Evolutionary conservation across 2,888 invertebrate genomes (phyloP), one percentile per base, ranked within the genome.

Genomic region (Caenorhabditis imperialis): DNA sequence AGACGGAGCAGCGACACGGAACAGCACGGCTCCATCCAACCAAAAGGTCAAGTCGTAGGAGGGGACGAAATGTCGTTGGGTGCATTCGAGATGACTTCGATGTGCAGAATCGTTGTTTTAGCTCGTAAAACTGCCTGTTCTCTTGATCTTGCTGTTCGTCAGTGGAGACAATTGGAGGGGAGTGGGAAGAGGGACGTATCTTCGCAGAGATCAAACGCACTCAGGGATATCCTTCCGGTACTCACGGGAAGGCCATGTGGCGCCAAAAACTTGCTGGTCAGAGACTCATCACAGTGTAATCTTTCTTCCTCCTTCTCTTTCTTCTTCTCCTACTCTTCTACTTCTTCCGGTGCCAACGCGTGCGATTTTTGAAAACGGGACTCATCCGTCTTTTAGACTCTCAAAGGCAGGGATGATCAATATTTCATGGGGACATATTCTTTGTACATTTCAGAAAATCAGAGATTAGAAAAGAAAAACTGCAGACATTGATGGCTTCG

Each of bases 81-180:
- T 65, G 65, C 65, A 65, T 65, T 65, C 25, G 27, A 33, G 44
- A 65, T 65, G 42, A 50, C 50, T 48, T 44, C 3, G 45, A 51
- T 61, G 62, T 37, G 47, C 27, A 48, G 40, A 45, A 16, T 33
- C 12, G 35, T n/a, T 33, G 37, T 35, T 51, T 37, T n/a, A 25
- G 35, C 25, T 23, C 40, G 1, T 16, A 20, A 55, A 7, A n/a
- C 40, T n/a, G 25, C n/a, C 20, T 55, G 55, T 38, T 63, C 47
- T 48, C 54, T 55, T 63, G 63, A 63, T 63, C 63, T 63, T 10
- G n/a, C 12, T 38, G 27, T 44, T n/a, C n/a, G 44, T 22, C 12
- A 25, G 14, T 30, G 14, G 22, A 37, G 25, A 25, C 18, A 61
- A 42, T 33, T 20, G 38, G 16, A 30, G n/a, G 12, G 35, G 51